Evolutionary conservation across 2,797 vertebrate species (phyloP).

Genomic region (Nothura maculosa): DNA sequence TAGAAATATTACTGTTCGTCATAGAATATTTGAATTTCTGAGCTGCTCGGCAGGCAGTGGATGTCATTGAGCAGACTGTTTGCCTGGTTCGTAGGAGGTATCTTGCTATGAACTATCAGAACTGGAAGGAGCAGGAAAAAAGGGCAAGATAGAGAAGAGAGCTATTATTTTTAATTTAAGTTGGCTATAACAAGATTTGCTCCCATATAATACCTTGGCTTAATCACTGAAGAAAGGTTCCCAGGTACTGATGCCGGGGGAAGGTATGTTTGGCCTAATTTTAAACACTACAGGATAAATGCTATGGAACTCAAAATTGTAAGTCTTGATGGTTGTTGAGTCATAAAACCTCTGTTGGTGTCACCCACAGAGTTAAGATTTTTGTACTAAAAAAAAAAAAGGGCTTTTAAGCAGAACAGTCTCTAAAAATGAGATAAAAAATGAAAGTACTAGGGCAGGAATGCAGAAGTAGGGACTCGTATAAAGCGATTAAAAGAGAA

Average conservation of each 20-base stretch:
- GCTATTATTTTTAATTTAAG: background rate
- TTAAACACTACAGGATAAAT: background rate
- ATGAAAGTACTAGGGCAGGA: background rate
- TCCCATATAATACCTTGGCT: background rate
- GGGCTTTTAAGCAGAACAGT: background rate
- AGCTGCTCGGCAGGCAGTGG: background rate
- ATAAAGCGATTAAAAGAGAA: background rate
- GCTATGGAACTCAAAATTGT: background rate
- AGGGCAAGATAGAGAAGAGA: background rate
- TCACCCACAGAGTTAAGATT: background rate
- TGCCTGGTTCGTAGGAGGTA: background rate
- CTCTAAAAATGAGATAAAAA: conserved; percentile 14
- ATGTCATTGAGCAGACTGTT: background rate
- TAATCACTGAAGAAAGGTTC: background rate
- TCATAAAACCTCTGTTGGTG: conserved; percentile 19
- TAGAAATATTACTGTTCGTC: background rate
- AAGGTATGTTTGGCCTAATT: background rate
- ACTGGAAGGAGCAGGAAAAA: background rate
- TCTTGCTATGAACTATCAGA: background rate
- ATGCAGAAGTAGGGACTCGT: background rate
- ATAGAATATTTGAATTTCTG: background rate
- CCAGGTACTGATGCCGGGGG: background rate
- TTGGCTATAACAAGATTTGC: background rate
- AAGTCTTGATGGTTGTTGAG: background rate
- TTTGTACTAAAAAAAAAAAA: background rate